Conservation (phyloP, 1,140 invertebrate species). For the Sitobion miscanthi region DNA sequence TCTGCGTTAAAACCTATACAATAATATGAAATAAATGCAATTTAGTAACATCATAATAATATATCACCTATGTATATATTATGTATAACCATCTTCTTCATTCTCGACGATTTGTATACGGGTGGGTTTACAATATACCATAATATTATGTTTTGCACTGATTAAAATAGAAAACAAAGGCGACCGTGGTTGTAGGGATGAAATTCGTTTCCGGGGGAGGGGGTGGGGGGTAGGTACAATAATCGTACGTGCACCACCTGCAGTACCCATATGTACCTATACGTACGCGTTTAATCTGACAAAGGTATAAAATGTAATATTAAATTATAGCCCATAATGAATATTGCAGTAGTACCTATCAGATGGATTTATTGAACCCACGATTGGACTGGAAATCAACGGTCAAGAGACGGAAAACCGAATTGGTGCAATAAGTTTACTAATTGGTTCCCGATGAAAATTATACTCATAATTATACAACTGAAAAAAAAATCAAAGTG, state of each 20-base stretch:
- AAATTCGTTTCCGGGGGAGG: background rate
- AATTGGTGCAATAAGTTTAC: background rate
- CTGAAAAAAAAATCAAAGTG: background rate
- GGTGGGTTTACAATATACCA: background rate
- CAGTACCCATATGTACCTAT: background rate
- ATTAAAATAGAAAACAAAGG: background rate
- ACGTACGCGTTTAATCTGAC: background rate
- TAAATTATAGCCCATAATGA: background rate
- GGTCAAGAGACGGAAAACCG: background rate
- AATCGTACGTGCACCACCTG: background rate
- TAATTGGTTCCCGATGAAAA: background rate
- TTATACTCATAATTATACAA: background rate
- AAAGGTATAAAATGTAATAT: background rate
- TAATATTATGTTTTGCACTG: background rate
- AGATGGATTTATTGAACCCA: background rate
- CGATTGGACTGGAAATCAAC: background rate
- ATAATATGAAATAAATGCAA: background rate
- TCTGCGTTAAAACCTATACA: background rate
- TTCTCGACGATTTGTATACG: background rate
- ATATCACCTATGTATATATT: background rate
- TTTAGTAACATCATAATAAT: background rate
- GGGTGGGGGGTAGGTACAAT: background rate
- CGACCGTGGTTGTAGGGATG: background rate
- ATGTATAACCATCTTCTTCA: background rate
- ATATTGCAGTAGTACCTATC: background rate